These are phyloP conservation scores for Leucoraja ocellata DNA, from an alignment of 2,797 vertebrate genomes.

Conservation along the genomic window DNA sequence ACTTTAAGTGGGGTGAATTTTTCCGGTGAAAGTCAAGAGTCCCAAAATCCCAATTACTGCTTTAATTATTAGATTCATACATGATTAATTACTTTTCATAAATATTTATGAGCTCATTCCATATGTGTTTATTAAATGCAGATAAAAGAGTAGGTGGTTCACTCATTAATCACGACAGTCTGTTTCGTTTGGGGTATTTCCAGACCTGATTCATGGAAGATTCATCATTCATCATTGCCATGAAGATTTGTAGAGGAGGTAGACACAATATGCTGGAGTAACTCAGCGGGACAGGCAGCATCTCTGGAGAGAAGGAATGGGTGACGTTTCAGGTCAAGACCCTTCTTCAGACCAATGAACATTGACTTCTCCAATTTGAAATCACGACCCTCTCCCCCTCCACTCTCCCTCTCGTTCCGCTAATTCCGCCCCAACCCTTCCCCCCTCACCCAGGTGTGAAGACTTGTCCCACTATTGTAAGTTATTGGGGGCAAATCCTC, in stretches of 20 bases:
- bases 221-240: background rate
- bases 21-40: background rate
- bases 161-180: slow-evolving; percentile 5
- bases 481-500: no score
- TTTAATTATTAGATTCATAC: slow-evolving; percentile 11
- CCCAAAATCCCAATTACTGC: background rate
- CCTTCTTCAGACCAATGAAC: no score
- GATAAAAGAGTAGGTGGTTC: slow-evolving; percentile 17
- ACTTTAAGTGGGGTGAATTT: background rate
- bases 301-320: no score
- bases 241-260: background rate
- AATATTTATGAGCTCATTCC: background rate
- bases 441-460: no score
- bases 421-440: no score
- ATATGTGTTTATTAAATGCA: slow-evolving; percentile 24
- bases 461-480: no score
- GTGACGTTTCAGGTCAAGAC: no score
- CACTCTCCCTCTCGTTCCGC: no score
- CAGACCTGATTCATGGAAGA: background rate
- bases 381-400: no score
- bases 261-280: no score
- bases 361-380: no score
- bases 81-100: slow-evolving; percentile 30
- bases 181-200: background rate
- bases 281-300: no score